Conservation (phyloP, 2,113 vertebrate genomes). For the Ranitomeya variabilis region DNA sequence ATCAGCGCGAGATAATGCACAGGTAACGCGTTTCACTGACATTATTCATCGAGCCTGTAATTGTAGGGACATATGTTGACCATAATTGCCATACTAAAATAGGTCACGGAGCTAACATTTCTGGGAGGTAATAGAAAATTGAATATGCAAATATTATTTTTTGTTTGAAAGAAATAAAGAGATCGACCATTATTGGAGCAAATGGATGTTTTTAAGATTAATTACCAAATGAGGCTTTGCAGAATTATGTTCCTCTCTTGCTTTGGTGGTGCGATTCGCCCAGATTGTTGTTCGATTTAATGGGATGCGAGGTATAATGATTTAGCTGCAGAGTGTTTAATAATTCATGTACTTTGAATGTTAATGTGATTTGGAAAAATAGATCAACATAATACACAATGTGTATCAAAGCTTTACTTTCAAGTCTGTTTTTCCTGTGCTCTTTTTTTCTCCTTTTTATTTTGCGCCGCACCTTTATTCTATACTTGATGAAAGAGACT, state of each 20-base stretch:
- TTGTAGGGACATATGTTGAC: conserved; percentile 49
- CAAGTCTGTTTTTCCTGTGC: conserved; percentile 17
- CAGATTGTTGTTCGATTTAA: conserved; percentile 51
- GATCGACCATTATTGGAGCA: conserved; percentile 10
- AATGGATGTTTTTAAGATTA: conserved; percentile 52
- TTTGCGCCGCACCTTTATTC: conserved; percentile 20
- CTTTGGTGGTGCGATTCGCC: conserved; percentile 42
- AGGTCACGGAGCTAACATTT: conserved; percentile 37
- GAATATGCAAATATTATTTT: conserved; percentile 47
- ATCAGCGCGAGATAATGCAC: conserved; percentile 26
- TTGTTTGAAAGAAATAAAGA: conserved; percentile 24
- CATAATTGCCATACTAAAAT: conserved; percentile 49
- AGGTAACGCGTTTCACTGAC: conserved; percentile 33
- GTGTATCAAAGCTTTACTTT: conserved; percentile 50
- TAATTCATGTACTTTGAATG: conserved; percentile 55
- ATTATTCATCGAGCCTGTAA: conserved; percentile 45
- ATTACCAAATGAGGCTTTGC: conserved; percentile 41
- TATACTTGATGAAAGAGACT: conserved; percentile 36
- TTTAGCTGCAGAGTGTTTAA: conserved; percentile 48
- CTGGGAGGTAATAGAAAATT: conserved; percentile 45
- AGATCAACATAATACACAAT: conserved; percentile 49
- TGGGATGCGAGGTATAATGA: conserved; percentile 54
- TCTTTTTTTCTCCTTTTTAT: not conserved
- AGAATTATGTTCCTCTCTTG: conserved; percentile 34
- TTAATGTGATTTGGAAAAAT: conserved; percentile 56